Percentiles rank a stretch among this genome's conserved stretches.
These are phyloP conservation scores for Trigoniulus corallinus DNA, from an alignment of 1,140 invertebrate species.

Conservation along the genomic window DNA sequence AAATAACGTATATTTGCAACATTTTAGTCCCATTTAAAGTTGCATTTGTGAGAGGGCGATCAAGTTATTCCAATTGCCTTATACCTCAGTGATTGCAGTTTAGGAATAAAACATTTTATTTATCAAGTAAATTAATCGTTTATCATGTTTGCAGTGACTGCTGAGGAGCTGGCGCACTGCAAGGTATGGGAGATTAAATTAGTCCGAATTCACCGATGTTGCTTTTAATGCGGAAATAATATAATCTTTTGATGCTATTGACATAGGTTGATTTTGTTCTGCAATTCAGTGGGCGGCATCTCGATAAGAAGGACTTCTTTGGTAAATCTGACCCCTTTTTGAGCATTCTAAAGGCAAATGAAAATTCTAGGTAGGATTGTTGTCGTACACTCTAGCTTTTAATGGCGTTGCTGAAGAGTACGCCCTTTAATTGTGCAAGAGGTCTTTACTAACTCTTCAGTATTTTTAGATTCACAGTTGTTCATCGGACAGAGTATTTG, in stretches of 20 bases:
- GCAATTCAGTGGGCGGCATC: background rate
- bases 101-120: too few species aligned
- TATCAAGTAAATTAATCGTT: too few species aligned
- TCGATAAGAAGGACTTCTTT: constrained; percentile 1
- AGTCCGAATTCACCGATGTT: background rate
- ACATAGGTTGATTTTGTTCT: background rate
- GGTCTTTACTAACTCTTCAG: background rate
- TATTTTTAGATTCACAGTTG: constrained; percentile 26
- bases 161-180: background rate
- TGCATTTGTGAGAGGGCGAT: too few species aligned
- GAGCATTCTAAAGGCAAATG: constrained; percentile 29
- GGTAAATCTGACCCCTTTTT: constrained; percentile 28
- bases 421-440: background rate
- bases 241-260: background rate
- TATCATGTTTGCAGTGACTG: background rate
- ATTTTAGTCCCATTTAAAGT: too few species aligned
- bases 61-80: too few species aligned
- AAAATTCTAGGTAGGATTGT: constrained; percentile 26
- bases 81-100: too few species aligned
- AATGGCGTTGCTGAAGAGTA: background rate
- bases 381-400: background rate
- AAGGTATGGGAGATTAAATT: background rate
- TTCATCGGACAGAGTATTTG: constrained; percentile 36
- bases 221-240: too few species aligned
- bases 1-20: too few species aligned